These are phyloP conservation scores for Caenorhabditis auriculariae DNA, from an alignment of 2,888 invertebrate species.

Conservation along the genomic window DNA sequence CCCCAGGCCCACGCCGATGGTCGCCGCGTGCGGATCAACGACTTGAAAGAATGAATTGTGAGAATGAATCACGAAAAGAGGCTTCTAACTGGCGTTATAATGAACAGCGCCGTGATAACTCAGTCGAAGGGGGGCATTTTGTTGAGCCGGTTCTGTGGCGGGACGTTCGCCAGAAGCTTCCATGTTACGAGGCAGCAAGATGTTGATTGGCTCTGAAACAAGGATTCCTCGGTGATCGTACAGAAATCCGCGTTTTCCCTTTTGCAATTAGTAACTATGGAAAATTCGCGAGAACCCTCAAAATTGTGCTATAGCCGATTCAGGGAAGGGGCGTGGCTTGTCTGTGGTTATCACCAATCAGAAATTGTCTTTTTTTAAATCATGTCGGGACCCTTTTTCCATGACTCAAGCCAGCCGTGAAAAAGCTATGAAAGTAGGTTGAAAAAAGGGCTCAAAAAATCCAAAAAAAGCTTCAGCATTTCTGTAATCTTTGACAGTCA, in stretches of 20 bases:
- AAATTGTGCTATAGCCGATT: too few species aligned
- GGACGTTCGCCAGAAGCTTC: conserved; percentile 63
- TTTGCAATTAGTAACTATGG: too few species aligned
- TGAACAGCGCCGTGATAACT: conserved; percentile 84
- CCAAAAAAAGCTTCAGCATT: too few species aligned
- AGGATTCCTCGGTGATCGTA: background rate
- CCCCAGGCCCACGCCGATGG: conserved; percentile 81
- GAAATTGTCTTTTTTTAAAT: too few species aligned
- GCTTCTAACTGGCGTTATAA: conserved; percentile 74
- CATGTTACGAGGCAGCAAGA: conserved; percentile 74
- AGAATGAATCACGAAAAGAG: background rate
- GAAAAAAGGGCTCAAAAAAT: too few species aligned
- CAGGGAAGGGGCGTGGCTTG: too few species aligned
- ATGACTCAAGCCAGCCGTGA: too few species aligned
- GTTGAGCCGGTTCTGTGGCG: conserved; percentile 4
- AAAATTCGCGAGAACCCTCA: too few species aligned
- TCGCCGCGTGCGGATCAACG: conserved; percentile 78
- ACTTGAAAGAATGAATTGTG: conserved; percentile 65
- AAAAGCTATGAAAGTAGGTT: too few species aligned
- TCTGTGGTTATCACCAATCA: too few species aligned
- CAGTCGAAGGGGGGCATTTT: conserved; percentile 74
- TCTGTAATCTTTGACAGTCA: too few species aligned
- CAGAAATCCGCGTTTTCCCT: background rate
- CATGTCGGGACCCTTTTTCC: too few species aligned
- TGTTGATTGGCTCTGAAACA: conserved; percentile 75